Conservation (phyloP, 1,140 invertebrate genomes). For the Ctenoplectra terminalis region DNA sequence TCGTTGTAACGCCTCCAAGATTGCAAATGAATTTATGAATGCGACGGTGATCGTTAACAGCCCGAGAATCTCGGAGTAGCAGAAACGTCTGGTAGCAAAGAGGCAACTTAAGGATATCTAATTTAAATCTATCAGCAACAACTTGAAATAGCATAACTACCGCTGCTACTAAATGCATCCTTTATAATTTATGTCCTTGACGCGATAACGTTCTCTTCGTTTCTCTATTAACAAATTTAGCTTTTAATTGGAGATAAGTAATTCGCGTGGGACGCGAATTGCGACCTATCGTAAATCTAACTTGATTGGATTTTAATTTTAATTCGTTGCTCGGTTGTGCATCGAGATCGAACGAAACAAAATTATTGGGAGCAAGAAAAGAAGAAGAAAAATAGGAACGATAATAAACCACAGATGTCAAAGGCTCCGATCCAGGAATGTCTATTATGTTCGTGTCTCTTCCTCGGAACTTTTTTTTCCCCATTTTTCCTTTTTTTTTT, state of each 20-base stretch:
- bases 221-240: too few relatives aligned
- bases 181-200: not conserved
- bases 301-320: too few relatives aligned
- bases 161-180: slow-evolving; percentile 1
- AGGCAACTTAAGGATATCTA: slow-evolving; percentile 1
- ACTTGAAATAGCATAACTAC: not conserved
- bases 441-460: too few relatives aligned
- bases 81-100: not conserved
- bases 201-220: not conserved
- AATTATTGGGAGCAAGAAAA: not conserved
- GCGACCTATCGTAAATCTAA: not conserved
- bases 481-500: too few relatives aligned
- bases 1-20: not conserved
- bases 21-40: not conserved
- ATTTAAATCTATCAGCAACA: slow-evolving; percentile 11
- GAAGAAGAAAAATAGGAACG: too few relatives aligned
- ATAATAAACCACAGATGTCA: too few relatives aligned
- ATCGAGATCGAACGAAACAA: not conserved
- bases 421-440: too few relatives aligned
- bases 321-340: not conserved
- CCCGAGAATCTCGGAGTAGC: not conserved
- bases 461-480: too few relatives aligned
- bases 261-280: not conserved
- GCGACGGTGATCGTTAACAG: not conserved
- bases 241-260: too few relatives aligned